Evolutionary conservation across 2,113 vertebrate species (phyloP).

Genomic region (Hyaena hyaena): DNA sequence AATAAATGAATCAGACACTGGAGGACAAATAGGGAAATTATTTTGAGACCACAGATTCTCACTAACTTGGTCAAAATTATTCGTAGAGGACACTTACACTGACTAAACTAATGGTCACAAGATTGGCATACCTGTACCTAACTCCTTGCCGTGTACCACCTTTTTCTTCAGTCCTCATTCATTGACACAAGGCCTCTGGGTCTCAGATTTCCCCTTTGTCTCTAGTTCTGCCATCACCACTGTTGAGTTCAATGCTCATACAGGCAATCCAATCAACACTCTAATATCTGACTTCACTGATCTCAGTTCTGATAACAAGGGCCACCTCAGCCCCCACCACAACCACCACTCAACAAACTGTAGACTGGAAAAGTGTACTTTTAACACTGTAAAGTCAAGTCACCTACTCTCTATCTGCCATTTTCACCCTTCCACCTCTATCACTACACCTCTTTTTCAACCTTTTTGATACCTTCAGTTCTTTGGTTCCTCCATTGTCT

Average conservation of each 20-base stretch:
- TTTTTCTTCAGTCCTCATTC: background rate
- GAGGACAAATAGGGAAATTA: background rate
- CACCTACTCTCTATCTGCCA: background rate
- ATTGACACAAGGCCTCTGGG: background rate
- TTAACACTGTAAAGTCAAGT: background rate
- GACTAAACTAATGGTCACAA: background rate
- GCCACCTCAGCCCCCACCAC: background rate
- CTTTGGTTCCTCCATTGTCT: background rate
- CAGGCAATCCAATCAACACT: too few relatives aligned
- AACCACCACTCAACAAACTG: fast-evolving
- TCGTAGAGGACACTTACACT: background rate
- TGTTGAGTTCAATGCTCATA: background rate
- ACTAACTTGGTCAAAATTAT: background rate
- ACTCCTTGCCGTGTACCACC: background rate
- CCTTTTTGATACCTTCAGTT: background rate
- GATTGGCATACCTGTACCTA: fast-evolving
- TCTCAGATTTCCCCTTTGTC: background rate
- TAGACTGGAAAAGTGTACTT: background rate
- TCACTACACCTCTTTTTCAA: too few relatives aligned
- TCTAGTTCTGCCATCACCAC: too few relatives aligned
- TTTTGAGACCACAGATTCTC: background rate
- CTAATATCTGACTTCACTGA: background rate
- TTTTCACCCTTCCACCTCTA: background rate
- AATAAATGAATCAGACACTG: background rate
- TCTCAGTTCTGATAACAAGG: background rate